Evolutionary conservation across 2,888 invertebrate species (phyloP).

Genomic region (Parascotia fuliginaria): DNA sequence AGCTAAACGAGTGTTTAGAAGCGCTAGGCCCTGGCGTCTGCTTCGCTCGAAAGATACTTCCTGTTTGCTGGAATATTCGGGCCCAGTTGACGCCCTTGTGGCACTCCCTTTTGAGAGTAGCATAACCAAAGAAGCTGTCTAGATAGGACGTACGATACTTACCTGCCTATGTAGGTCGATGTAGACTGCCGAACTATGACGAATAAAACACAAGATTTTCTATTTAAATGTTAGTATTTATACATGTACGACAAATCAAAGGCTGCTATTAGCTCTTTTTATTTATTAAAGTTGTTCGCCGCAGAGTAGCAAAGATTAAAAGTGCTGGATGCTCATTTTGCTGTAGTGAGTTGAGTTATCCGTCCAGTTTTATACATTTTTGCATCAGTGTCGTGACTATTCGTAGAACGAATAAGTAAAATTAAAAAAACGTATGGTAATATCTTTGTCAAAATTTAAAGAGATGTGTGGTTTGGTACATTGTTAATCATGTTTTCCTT

Average conservation of each 20-base stretch:
- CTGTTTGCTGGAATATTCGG: slow-evolving; percentile 2
- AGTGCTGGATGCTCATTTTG: slow-evolving; percentile 82
- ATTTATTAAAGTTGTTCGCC: slow-evolving; percentile 53
- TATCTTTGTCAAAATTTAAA: slow-evolving; percentile 24
- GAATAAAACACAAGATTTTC: slow-evolving; percentile 62
- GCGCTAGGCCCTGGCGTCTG: slow-evolving; percentile 48
- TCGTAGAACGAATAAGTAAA: slow-evolving; percentile 51
- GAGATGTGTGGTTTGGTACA: too few species aligned
- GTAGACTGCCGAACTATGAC: slow-evolving; percentile 59
- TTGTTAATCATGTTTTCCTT: too few species aligned
- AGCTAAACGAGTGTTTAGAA: slow-evolving; percentile 42
- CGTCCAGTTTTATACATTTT: slow-evolving; percentile 84
- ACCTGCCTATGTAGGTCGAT: slow-evolving; percentile 22
- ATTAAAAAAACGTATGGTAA: slow-evolving; percentile 40
- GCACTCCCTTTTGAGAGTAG: slow-evolving; percentile 41
- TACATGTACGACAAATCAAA: slow-evolving; percentile 61
- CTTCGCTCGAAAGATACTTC: slow-evolving; percentile 11
- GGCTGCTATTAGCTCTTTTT: slow-evolving; percentile 71
- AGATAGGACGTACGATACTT: slow-evolving; percentile 36
- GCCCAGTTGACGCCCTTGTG: slow-evolving; percentile 32
- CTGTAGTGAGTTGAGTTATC: slow-evolving; percentile 84
- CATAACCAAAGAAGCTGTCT: slow-evolving; percentile 70
- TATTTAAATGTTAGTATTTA: slow-evolving; percentile 68
- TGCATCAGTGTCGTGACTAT: slow-evolving; percentile 63
- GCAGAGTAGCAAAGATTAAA: slow-evolving; percentile 51